Evolutionary conservation across 2,797 vertebrate genomes (phyloP).

Genomic region (Pseudomugil tenellus): DNA sequence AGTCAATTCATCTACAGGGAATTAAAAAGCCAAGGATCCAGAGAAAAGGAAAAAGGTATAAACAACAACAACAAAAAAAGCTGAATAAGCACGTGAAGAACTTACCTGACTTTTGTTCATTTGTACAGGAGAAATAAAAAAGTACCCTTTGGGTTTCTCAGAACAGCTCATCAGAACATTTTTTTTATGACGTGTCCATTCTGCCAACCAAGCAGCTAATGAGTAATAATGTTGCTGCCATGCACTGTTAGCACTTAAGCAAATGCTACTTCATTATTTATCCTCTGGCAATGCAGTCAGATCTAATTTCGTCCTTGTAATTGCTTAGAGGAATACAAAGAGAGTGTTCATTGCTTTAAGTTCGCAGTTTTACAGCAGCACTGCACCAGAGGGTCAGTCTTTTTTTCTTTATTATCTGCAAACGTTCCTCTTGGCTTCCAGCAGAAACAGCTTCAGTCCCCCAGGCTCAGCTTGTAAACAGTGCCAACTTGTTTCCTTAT

Average conservation of each 20-base stretch:
- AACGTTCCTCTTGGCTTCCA: conserved; percentile 65
- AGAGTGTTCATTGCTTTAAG: conserved; percentile 20
- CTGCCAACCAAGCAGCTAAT: conserved; percentile 45
- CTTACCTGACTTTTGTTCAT: conserved; percentile 11
- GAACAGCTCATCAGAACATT: conserved; percentile 19
- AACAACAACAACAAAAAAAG: no score
- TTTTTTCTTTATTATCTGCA: conserved; percentile 67
- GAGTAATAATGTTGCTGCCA: conserved; percentile 46
- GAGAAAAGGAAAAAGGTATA: neutral
- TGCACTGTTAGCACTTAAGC: conserved; percentile 46
- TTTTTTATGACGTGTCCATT: conserved; percentile 19
- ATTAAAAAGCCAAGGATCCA: conserved; percentile 30
- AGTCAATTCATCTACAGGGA: conserved; percentile 45
- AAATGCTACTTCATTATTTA: conserved; percentile 54
- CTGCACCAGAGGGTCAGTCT: conserved; percentile 55
- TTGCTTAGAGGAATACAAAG: conserved; percentile 48
- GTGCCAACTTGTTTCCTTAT: conserved; percentile 59
- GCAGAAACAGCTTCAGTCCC: conserved; percentile 34
- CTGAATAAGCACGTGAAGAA: no score
- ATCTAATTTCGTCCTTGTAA: conserved; percentile 54
- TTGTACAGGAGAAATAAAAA: neutral
- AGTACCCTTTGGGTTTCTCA: conserved; percentile 19
- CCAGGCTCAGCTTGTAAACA: conserved; percentile 58
- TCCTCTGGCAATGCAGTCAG: conserved; percentile 37
- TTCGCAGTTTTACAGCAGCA: conserved; percentile 37